A percentile compares a stretch with the other conserved stretches of the same genome.
phyloP scores from a whole-genome alignment of 2,888 invertebrate species.

The Argyresthia goedartella region DNA sequence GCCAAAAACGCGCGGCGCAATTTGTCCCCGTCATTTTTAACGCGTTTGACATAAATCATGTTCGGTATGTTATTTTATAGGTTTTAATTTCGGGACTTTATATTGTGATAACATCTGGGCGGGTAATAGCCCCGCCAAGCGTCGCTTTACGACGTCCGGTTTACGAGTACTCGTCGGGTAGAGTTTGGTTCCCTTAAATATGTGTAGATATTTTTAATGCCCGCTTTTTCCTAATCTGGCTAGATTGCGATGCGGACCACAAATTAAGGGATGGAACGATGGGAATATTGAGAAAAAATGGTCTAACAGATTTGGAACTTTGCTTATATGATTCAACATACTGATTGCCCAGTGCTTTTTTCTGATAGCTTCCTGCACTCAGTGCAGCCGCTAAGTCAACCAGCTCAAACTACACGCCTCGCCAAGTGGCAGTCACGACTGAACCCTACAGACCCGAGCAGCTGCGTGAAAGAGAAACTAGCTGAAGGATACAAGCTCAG shows the following conservation, averaged over 20 bases:
- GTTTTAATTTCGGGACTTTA: conserved; percentile 61
- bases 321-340: no score
- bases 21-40: conserved; percentile 31
- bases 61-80: conserved; percentile 48
- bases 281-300: no score
- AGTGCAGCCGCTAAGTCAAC: no score
- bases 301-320: no score
- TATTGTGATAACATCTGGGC: conserved; percentile 57
- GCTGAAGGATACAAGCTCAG: no score
- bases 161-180: conserved; percentile 25
- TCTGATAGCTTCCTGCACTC: no score
- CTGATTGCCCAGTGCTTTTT: no score
- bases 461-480: no score
- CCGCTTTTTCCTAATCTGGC: not conserved
- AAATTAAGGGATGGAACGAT: no score
- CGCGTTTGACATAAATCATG: conserved; percentile 45
- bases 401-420: no score
- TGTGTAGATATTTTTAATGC: not conserved
- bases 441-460: no score
- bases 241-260: not conserved
- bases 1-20: conserved; percentile 34
- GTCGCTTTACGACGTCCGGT: conserved; percentile 39
- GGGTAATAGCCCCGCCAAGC: conserved; percentile 35
- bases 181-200: not conserved
- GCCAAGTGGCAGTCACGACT: no score